Conservation (phyloP, 2,797 vertebrate species). For the Clangula hyemalis region DNA sequence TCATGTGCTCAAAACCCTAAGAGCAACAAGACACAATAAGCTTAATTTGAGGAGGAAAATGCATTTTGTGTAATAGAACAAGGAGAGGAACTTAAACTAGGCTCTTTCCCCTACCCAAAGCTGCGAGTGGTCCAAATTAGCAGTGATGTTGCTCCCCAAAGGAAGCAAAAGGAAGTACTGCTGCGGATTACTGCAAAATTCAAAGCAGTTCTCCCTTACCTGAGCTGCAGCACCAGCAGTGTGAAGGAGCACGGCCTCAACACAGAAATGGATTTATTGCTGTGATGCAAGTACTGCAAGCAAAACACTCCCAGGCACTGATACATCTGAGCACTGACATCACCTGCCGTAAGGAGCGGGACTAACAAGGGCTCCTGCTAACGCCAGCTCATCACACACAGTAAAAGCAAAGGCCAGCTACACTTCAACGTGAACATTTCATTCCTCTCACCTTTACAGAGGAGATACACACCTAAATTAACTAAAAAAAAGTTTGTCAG, state of each 20-base stretch:
- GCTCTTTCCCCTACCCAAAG: not conserved
- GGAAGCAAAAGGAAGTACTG: not conserved
- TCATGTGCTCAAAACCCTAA: not conserved
- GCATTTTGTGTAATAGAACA: not conserved
- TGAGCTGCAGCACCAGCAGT: not conserved
- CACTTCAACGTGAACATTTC: not conserved
- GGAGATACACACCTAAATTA: not conserved
- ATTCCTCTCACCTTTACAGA: not conserved
- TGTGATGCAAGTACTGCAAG: constrained; percentile 31
- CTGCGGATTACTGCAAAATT: not conserved
- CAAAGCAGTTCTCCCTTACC: not conserved
- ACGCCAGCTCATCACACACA: not conserved
- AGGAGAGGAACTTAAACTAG: not conserved
- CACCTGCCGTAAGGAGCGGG: not conserved
- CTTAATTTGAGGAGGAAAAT: not conserved
- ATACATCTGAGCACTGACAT: constrained; percentile 44
- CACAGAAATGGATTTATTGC: not conserved
- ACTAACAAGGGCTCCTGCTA: not conserved
- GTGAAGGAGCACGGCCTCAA: not conserved
- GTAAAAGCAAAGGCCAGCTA: not conserved
- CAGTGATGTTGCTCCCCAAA: constrained; percentile 13
- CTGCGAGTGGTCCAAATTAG: not conserved
- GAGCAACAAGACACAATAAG: not conserved
- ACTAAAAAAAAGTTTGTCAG: constrained; percentile 1
- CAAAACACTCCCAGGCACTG: not conserved